Evolutionary conservation across 1,140 invertebrate genomes (phyloP).

Genomic region (Popillia japonica): DNA sequence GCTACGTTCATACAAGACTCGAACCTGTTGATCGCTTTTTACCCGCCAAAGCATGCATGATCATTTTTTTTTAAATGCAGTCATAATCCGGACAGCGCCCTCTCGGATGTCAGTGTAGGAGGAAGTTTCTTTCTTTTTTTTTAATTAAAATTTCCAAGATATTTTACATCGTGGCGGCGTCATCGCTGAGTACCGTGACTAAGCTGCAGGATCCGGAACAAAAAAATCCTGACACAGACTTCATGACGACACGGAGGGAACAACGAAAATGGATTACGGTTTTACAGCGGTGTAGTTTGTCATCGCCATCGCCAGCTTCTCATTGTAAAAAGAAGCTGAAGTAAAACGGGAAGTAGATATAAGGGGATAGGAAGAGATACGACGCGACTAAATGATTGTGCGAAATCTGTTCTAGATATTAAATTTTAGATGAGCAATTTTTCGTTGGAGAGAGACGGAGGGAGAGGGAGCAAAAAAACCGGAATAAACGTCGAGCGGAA

Average conservation of each 20-base stretch:
- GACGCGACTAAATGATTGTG: background rate
- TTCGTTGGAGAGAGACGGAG: background rate
- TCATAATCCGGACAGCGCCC: no score
- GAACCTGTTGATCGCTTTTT: no score
- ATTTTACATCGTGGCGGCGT: background rate
- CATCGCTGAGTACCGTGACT: background rate
- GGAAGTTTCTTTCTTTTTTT: background rate
- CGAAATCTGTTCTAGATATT: background rate
- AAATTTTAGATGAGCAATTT: slow-evolving; percentile 12
- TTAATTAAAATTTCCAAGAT: slow-evolving; percentile 8
- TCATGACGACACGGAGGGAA: background rate
- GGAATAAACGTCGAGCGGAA: background rate
- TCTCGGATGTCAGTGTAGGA: no score
- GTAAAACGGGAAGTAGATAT: background rate
- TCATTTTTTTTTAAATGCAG: no score
- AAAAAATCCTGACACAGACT: background rate
- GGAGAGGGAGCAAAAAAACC: background rate
- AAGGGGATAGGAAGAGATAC: background rate
- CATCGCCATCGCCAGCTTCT: background rate
- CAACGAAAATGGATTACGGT: slow-evolving; percentile 5
- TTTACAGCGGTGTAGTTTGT: background rate
- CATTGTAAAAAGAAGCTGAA: background rate
- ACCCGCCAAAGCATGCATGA: no score
- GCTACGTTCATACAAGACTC: no score
- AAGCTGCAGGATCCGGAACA: background rate